A percentile compares a stretch with the other conserved stretches of the same genome.
Conservation (phyloP, 23 tunicate genomes). For the Halocynthia aurantium region DNA sequence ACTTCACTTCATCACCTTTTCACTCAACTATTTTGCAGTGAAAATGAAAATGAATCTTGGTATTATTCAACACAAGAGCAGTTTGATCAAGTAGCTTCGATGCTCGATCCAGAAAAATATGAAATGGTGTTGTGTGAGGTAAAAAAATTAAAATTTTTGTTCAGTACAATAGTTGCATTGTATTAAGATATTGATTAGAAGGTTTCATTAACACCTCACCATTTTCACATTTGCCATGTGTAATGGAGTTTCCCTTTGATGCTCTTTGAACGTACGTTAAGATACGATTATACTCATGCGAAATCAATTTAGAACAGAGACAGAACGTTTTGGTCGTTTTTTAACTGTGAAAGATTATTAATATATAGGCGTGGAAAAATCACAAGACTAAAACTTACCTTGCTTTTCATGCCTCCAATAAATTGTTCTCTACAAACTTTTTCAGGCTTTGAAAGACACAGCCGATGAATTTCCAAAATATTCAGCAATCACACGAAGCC, state of each 20-base stretch:
- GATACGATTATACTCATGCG: too few species aligned
- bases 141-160: background rate
- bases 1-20: background rate
- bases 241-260: too few species aligned
- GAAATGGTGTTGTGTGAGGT: conserved; percentile 79
- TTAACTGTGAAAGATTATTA: too few species aligned
- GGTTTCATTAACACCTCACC: too few species aligned
- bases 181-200: too few species aligned
- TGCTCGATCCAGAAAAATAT: conserved; percentile 54
- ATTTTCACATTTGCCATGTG: too few species aligned
- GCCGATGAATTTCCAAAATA: conserved; percentile 55
- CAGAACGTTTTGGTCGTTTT: too few species aligned
- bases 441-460: conserved; percentile 62
- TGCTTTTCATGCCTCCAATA: background rate
- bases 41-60: conserved; percentile 24
- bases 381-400: background rate
- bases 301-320: too few species aligned
- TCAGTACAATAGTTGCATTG: too few species aligned
- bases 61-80: conserved; percentile 77
- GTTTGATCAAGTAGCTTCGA: conserved; percentile 36
- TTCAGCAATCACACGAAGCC: conserved; percentile 45
- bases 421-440: background rate
- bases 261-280: too few species aligned
- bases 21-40: conserved; percentile 29
- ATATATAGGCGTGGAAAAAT: background rate